Percentiles rank a stretch among this genome's conserved stretches.
These are phyloP conservation scores for Eudorcas thomsonii DNA, from an alignment of 2,113 vertebrate species.

Conservation along the genomic window DNA sequence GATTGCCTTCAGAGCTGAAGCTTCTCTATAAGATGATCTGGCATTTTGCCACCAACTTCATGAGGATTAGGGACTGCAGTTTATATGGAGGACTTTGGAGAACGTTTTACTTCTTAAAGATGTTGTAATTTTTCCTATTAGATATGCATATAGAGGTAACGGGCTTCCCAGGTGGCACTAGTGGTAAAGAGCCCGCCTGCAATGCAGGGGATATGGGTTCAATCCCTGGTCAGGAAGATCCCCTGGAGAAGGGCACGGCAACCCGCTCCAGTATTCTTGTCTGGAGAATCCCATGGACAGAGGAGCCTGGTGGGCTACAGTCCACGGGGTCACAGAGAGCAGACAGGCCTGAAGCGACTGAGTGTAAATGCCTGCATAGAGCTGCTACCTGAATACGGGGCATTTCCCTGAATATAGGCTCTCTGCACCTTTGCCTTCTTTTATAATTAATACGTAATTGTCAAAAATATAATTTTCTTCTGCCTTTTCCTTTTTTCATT, in stretches of 20 bases:
- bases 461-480: background rate
- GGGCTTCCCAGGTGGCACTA: background rate
- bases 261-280: background rate
- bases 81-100: background rate
- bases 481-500: background rate
- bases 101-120: background rate
- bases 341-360: background rate
- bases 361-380: background rate
- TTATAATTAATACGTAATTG: background rate
- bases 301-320: background rate
- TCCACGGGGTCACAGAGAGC: background rate
- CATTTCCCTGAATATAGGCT: background rate
- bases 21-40: background rate
- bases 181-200: background rate
- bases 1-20: background rate
- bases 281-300: background rate
- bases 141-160: rapidly evolving
- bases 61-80: background rate
- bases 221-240: background rate
- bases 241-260: background rate
- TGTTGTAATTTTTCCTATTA: background rate
- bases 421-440: background rate
- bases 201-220: background rate
- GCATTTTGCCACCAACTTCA: background rate
- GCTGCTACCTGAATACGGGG: rapidly evolving